These are phyloP conservation scores for Apodemus sylvaticus DNA, from an alignment of 2,113 vertebrate genomes.

Conservation along the genomic window DNA sequence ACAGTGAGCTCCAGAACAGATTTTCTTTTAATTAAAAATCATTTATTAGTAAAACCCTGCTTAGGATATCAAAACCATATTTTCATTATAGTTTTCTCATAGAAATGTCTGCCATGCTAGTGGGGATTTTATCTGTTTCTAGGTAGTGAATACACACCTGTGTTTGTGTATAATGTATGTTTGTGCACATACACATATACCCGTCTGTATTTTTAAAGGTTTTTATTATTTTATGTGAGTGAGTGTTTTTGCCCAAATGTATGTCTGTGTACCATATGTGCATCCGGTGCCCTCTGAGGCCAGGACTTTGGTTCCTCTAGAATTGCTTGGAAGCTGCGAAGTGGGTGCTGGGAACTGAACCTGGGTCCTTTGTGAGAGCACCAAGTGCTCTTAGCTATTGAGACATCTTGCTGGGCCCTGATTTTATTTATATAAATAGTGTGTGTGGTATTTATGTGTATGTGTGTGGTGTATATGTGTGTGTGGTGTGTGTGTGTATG, in stretches of 20 bases:
- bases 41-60: background rate
- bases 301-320: background rate
- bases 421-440: too few species aligned
- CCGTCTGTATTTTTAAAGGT: background rate
- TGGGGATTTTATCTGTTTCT: background rate
- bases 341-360: background rate
- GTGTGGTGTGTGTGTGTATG: too few species aligned
- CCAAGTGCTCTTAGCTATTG: background rate
- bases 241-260: background rate
- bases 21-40: background rate
- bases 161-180: too few species aligned
- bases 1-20: too few species aligned
- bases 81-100: background rate
- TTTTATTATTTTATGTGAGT: background rate
- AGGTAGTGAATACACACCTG: background rate
- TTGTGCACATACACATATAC: background rate
- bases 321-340: background rate
- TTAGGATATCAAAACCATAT: too few species aligned
- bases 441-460: too few species aligned
- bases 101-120: background rate
- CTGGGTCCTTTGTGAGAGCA: background rate
- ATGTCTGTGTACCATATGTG: background rate
- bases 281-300: background rate
- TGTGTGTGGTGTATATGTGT: too few species aligned
- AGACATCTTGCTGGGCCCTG: background rate